phyloP scores from a whole-genome alignment of 2,797 vertebrate genomes.

The Cuculus canorus region DNA sequence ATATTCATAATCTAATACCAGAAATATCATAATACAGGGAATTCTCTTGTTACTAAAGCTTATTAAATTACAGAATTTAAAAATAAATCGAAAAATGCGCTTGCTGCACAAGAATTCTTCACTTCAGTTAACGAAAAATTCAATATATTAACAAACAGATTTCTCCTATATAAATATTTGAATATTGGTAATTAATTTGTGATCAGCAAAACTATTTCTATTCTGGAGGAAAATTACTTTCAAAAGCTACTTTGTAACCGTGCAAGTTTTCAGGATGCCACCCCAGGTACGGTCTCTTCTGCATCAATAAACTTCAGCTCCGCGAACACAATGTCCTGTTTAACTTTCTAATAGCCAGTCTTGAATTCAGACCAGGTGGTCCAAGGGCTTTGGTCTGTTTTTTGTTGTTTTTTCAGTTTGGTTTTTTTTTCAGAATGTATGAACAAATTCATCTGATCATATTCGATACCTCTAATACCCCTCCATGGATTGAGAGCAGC shows the following conservation, averaged over 20 bases:
- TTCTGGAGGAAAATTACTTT: background rate
- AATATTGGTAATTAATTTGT: background rate
- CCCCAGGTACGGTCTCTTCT: background rate
- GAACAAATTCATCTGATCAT: background rate
- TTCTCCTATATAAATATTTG: background rate
- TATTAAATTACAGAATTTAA: background rate
- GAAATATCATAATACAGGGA: background rate
- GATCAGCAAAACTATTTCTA: background rate
- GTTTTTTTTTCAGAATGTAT: background rate
- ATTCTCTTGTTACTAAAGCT: background rate
- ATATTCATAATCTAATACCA: background rate
- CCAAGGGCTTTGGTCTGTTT: background rate
- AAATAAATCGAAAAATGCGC: background rate
- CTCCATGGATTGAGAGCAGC: too few relatives aligned
- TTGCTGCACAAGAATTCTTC: background rate
- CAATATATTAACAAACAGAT: background rate
- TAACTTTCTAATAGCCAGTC: background rate
- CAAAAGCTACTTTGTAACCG: background rate
- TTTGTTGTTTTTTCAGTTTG: background rate
- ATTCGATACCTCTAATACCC: background rate
- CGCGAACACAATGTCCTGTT: rapidly evolving
- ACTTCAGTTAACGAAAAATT: background rate
- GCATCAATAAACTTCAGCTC: background rate
- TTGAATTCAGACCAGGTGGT: background rate
- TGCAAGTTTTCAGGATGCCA: background rate